These are phyloP conservation scores for Leptopilina syphax DNA, from an alignment of 2,888 invertebrate genomes.

Conservation along the genomic window DNA sequence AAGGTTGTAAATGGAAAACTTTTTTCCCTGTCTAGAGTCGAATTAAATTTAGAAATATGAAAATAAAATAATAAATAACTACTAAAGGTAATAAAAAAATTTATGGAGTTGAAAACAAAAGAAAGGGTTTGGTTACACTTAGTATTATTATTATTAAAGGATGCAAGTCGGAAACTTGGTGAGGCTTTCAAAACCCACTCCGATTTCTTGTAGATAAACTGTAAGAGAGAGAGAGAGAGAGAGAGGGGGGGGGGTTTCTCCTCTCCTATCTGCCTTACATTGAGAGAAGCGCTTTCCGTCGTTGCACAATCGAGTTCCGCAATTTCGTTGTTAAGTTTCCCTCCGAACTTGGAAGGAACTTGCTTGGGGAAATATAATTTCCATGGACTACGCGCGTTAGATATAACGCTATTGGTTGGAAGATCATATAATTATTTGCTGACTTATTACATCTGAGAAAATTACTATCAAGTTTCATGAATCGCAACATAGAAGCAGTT, in stretches of 20 bases:
- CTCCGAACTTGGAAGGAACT: conserved; percentile 48
- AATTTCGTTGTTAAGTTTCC: conserved; percentile 52
- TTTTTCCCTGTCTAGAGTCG: too few species aligned
- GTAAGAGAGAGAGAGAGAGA: background rate
- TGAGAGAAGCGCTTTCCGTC: conserved; percentile 33
- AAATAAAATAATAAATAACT: too few species aligned
- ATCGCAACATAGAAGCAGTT: conserved; percentile 6
- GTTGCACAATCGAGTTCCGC: conserved; percentile 47
- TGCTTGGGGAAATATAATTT: conserved; percentile 40
- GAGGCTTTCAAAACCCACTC: conserved; percentile 35
- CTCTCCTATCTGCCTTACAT: conserved; percentile 32
- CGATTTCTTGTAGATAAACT: conserved; percentile 33
- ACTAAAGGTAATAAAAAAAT: background rate
- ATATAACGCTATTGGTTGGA: conserved; percentile 21
- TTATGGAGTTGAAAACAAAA: background rate
- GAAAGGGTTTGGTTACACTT: conserved; percentile 1
- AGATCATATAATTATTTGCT: conserved; percentile 28
- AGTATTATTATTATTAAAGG: conserved; percentile 9
- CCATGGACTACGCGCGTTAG: conserved; percentile 21
- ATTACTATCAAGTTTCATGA: conserved; percentile 28
- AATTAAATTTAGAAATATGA: too few species aligned
- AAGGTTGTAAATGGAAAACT: too few species aligned
- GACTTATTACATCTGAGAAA: conserved; percentile 30
- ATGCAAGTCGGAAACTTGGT: conserved; percentile 26
- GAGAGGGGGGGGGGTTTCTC: background rate